phyloP scores from a whole-genome alignment of 23 tunicate species.

The Styela plicata region DNA sequence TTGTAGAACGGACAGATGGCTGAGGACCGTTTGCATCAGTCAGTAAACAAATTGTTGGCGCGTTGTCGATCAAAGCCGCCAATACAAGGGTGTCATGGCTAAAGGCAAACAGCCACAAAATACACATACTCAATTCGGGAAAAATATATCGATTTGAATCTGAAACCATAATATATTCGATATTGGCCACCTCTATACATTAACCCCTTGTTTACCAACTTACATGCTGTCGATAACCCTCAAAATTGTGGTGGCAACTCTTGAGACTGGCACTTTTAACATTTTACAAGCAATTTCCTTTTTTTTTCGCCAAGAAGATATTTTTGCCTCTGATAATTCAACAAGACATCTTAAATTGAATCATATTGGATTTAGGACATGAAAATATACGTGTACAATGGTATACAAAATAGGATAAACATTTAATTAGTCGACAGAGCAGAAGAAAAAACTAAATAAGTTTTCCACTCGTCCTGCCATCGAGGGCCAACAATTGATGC shows the following conservation, averaged over 20 bases:
- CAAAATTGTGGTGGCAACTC: constrained; percentile 41
- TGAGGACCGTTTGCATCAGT: background rate
- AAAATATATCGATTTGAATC: background rate
- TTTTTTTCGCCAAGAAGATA: background rate
- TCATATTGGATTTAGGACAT: background rate
- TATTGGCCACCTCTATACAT: too few species aligned
- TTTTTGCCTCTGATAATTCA: constrained; percentile 18
- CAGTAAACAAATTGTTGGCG: constrained; percentile 25
- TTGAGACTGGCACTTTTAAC: constrained; percentile 40
- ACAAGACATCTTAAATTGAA: constrained; percentile 14
- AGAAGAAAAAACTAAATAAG: too few species aligned
- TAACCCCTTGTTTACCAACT: too few species aligned
- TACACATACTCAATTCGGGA: background rate
- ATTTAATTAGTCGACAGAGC: too few species aligned
- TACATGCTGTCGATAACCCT: constrained; percentile 57
- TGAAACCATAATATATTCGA: background rate
- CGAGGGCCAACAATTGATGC: too few species aligned
- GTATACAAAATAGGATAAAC: too few species aligned
- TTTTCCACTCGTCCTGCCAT: too few species aligned
- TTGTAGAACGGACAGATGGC: too few species aligned
- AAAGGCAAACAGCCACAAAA: constrained; percentile 10
- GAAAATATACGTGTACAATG: background rate
- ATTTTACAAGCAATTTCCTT: constrained; percentile 10
- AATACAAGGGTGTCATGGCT: constrained; percentile 33
- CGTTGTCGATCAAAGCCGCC: constrained; percentile 1